Base-by-base conservation (phyloP, 2,113 vertebrate species). In the Acanthochromis polyacanthus region DNA sequence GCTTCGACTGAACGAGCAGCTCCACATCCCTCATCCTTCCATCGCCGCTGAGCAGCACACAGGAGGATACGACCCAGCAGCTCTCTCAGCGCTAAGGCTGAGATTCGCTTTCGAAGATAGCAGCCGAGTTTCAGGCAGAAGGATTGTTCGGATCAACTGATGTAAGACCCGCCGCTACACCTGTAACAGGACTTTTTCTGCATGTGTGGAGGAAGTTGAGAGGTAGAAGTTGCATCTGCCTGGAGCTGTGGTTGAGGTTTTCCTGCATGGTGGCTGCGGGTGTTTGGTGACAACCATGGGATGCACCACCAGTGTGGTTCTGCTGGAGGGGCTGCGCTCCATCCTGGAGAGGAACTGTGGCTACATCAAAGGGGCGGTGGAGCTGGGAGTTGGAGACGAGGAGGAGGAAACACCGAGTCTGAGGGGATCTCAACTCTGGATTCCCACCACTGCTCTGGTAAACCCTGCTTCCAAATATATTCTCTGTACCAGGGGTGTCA, bases 341-440 rank as follows among this genome's bases (percentile, higher is more conserved):
- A 95, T 96, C 80, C 95, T 98, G 69, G 95, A 96, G 85, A 96
- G 96, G 90, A 98, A 97, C 94, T 98, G 97, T 93, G 95, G 95
- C 83, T 97, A 96, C 86, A 92, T 96, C 84, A 96, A 97, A 77
- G 95, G 95, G 74, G 93, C 93, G 84, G 93, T 93, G 53, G 96
- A 96, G 88, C 94, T 91, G 79, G 94, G 93, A 83, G 94, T 88
- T 91, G 85, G 94, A 86, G 94, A 95, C 82, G 96, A 95, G 68
- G 91, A 94, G 56, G 95, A 94, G 78, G 89, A 90, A 36, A 69
- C 72, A 0, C 62, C 61, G 19, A 92, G 85, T 76, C 53, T 82
- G 46, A 82, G 81, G 53, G 89, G 72, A 52, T 89, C 85, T 45
- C 82, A 85, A 40, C 79, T 71, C 46, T 91, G 83, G 83, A 89